Evolutionary conservation across 2,797 vertebrate genomes (phyloP), one percentile per base, ranked within the genome.

Genomic region (Hippoglossus hippoglossus): DNA sequence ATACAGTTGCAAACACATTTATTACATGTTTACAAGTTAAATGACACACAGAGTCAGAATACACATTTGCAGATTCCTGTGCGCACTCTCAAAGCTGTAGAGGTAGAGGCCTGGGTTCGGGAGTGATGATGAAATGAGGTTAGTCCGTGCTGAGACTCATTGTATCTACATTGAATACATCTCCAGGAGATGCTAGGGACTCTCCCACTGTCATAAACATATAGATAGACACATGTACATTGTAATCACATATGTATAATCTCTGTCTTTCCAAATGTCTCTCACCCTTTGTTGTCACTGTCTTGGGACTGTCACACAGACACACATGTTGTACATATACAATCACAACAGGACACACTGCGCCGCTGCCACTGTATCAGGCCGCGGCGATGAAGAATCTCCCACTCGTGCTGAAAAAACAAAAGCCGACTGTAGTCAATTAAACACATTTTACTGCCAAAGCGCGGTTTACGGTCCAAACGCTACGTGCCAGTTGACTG

Each of bases 381-480:
- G 36, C 69, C 36, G 69, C 2, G 19, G 56, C 49, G 59, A 73
- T 21, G 59, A 50, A 83, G 66, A 83, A 74, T 70, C 76, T 85
- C 67, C 83, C 73, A 80, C 76, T 87, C 62, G 10, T 18, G 58
- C 60, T 67, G 31, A 67, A 63, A 77, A 65, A 77, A 55, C 47
- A 19, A 18, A 47, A 22, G 22, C 21, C 26, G 75, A 72, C 75
- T 77, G 64, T 28, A 77, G 75, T 80, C 82, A 85, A 87, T 88
- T 90, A 89, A 81, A 78, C 41, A 21, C 77, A 73, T 88, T 86
- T 84, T 81, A 65, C 78, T 85, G 86, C 88, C 89, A 89, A 89
- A 87, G 54, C 54, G 44, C 66, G 52, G 79, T 88, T 39, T 77
- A 77, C 68, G 59, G 73, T 79, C 76, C 76, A 76, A 78, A 73